Conservation (phyloP, 1,140 invertebrate species). For the Heliconius eleuchia region DNA sequence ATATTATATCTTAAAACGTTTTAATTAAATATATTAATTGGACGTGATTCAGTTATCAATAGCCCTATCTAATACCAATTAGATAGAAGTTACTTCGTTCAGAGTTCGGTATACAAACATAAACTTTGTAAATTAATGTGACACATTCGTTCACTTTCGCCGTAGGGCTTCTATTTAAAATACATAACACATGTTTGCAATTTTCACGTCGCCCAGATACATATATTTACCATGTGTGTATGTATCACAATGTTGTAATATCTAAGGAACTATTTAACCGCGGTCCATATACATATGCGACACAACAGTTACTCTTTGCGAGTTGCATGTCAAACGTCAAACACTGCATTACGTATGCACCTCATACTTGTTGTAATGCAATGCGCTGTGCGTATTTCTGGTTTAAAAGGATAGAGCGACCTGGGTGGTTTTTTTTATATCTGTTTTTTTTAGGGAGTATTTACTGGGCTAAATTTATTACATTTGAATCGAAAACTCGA, state of each 20-base stretch:
- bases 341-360: slow-evolving; percentile 63
- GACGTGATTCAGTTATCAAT: neutral
- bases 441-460: neutral
- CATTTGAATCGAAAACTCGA: too few species aligned
- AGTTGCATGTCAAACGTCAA: slow-evolving; percentile 54
- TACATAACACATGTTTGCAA: slow-evolving; percentile 21
- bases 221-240: slow-evolving; percentile 34
- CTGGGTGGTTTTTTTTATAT: slow-evolving; percentile 53
- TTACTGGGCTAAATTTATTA: too few species aligned
- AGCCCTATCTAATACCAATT: neutral
- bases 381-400: slow-evolving; percentile 51
- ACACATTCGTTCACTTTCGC: neutral
- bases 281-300: slow-evolving; percentile 25
- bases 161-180: slow-evolving; percentile 13
- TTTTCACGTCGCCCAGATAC: slow-evolving; percentile 29
- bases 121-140: neutral
- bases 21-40: neutral
- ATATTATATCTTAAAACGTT: neutral
- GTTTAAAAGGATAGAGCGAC: slow-evolving; percentile 62
- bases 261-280: slow-evolving; percentile 38
- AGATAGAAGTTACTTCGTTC: neutral
- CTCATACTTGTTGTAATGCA: slow-evolving; percentile 38
- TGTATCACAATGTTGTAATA: slow-evolving; percentile 33
- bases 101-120: neutral
- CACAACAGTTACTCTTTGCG: slow-evolving; percentile 61